Percentiles rank a stretch among this genome's conserved stretches.
These are phyloP conservation scores for Menidia menidia DNA, from an alignment of 2,797 vertebrate species.

Conservation along the genomic window DNA sequence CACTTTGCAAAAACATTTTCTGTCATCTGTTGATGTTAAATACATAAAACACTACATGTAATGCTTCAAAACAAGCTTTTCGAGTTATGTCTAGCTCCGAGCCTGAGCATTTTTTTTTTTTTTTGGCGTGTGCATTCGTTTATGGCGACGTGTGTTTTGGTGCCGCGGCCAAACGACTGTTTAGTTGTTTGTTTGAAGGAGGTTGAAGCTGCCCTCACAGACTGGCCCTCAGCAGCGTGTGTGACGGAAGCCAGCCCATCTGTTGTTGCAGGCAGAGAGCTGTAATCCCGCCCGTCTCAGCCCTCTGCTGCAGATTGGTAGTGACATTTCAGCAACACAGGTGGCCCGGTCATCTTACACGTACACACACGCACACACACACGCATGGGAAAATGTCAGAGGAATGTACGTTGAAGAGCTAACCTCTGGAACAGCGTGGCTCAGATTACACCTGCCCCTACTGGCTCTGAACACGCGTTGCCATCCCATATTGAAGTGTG, in stretches of 20 bases:
- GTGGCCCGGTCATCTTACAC: conserved; percentile 34
- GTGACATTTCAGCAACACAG: conserved; percentile 47
- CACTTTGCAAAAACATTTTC: too few species aligned
- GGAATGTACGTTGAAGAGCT: neutral
- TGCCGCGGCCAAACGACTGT: conserved; percentile 30
- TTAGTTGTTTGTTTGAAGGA: conserved; percentile 57
- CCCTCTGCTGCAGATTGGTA: conserved; percentile 46
- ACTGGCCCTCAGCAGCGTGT: conserved; percentile 61
- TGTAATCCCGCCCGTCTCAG: conserved; percentile 54
- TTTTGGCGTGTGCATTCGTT: conserved; percentile 17
- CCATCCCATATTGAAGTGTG: neutral
- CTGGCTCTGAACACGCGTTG: conserved; percentile 10
- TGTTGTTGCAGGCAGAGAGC: conserved; percentile 65
- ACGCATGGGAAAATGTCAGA: conserved; percentile 2
- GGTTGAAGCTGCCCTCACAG: conserved; percentile 46
- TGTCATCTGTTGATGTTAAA: too few species aligned
- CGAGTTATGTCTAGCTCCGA: neutral
- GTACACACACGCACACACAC: too few species aligned
- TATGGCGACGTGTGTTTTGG: conserved; percentile 8
- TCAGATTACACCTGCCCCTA: conserved; percentile 14
- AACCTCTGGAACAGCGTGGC: conserved; percentile 24
- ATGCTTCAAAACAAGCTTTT: neutral
- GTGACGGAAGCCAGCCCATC: conserved; percentile 70
- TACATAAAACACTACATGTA: too few species aligned
- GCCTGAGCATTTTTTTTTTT: neutral